These are phyloP conservation scores for Clunio marinus DNA, from an alignment of 2,888 invertebrate species.

Conservation along the genomic window DNA sequence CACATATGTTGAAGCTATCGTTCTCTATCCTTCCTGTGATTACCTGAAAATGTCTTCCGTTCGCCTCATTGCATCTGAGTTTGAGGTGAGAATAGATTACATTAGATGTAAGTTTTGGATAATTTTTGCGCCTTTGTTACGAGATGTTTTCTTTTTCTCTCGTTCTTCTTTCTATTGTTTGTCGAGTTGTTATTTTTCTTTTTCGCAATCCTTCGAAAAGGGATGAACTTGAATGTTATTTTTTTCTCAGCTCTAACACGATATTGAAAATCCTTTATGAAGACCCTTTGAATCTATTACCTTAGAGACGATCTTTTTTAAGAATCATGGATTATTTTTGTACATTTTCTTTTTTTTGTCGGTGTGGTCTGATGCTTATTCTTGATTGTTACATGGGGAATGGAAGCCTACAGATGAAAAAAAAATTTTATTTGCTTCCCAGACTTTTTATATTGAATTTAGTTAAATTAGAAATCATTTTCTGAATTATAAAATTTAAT, in stretches of 20 bases:
- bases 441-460: too few species aligned
- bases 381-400: too few species aligned
- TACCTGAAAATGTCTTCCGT: slow-evolving; percentile 4
- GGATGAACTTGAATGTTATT: slow-evolving; percentile 6
- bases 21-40: neutral
- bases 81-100: neutral
- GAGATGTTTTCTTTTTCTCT: neutral
- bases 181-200: neutral
- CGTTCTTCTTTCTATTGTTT: neutral
- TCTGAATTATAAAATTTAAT: too few species aligned
- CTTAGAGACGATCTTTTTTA: too few species aligned
- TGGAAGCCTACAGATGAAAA: too few species aligned
- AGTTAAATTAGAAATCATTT: too few species aligned
- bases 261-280: neutral
- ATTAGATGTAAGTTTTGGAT: too few species aligned
- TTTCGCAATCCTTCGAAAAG: neutral
- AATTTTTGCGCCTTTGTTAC: slow-evolving; percentile 8
- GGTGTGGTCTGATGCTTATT: too few species aligned
- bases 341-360: too few species aligned
- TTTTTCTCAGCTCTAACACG: neutral
- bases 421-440: too few species aligned
- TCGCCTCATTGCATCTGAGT: too few species aligned
- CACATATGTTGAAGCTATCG: neutral
- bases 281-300: neutral
- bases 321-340: too few species aligned